These are phyloP conservation scores for Aelia acuminata DNA, from an alignment of 2,888 invertebrate species.

Conservation along the genomic window DNA sequence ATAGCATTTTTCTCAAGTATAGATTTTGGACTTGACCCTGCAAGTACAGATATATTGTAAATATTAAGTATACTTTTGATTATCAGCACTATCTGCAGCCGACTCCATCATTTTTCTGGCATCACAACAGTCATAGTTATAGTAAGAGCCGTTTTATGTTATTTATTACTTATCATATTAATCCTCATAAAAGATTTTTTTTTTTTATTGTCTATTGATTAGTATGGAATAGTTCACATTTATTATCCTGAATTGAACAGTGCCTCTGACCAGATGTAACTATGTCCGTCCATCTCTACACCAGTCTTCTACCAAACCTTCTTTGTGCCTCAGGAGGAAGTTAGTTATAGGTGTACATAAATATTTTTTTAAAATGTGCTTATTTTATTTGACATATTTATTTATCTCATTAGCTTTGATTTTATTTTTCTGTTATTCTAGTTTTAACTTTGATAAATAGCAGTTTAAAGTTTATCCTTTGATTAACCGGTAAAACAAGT, in stretches of 20 bases:
- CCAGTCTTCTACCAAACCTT: slow-evolving; percentile 45
- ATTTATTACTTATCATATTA: not conserved
- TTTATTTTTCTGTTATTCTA: not conserved
- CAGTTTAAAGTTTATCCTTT: not conserved
- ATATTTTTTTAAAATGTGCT: not conserved
- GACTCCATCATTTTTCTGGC: too few relatives aligned
- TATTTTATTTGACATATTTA: not conserved
- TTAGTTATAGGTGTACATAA: not conserved
- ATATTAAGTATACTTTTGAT: too few relatives aligned
- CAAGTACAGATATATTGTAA: too few relatives aligned
- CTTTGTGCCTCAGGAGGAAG: slow-evolving; percentile 31
- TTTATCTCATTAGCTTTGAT: not conserved
- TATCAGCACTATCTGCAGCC: too few relatives aligned
- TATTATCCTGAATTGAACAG: slow-evolving; percentile 1
- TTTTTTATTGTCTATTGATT: not conserved
- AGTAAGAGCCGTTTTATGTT: not conserved
- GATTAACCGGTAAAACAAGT: not conserved
- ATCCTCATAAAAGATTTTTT: not conserved
- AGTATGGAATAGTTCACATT: not conserved
- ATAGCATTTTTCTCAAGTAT: too few relatives aligned
- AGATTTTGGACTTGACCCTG: too few relatives aligned
- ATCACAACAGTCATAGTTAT: not conserved
- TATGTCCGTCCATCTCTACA: slow-evolving; percentile 41
- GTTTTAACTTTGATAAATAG: not conserved
- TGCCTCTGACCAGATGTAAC: slow-evolving; percentile 21